Evolutionary conservation across 2,797 vertebrate species (phyloP).

Genomic region (Tarsius wallacei): DNA sequence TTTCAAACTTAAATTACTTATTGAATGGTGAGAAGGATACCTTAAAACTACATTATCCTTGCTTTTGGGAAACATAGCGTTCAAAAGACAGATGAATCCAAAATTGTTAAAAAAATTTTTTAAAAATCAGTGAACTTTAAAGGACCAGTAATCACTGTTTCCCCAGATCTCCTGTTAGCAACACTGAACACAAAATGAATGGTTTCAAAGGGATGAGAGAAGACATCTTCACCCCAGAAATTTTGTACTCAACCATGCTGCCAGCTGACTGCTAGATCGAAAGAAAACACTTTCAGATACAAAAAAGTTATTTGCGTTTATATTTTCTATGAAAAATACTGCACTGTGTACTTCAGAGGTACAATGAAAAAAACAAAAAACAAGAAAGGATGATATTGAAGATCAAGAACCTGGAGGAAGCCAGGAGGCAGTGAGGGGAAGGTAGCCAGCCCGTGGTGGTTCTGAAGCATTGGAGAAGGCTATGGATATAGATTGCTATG

Average conservation of each 20-base stretch:
- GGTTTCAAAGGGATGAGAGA: background rate
- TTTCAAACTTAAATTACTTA: conserved; percentile 22
- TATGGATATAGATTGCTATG: background rate
- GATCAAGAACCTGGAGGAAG: background rate
- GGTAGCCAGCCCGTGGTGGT: fast-evolving
- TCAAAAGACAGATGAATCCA: conserved; percentile 16
- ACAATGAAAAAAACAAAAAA: background rate
- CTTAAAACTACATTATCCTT: background rate
- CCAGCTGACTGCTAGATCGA: background rate
- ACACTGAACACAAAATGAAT: background rate
- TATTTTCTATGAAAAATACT: background rate
- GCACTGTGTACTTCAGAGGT: background rate
- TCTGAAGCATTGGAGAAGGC: background rate
- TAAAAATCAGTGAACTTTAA: background rate
- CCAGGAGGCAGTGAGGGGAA: background rate
- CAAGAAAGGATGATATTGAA: background rate
- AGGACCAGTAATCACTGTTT: background rate
- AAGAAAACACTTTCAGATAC: background rate
- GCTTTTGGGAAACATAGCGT: background rate
- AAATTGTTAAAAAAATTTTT: background rate
- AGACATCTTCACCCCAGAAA: background rate
- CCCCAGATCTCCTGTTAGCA: background rate
- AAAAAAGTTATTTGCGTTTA: background rate
- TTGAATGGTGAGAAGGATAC: background rate
- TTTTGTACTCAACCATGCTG: background rate